phyloP scores from a whole-genome alignment of 2,888 invertebrate genomes.

The Ochropleura plecta region DNA sequence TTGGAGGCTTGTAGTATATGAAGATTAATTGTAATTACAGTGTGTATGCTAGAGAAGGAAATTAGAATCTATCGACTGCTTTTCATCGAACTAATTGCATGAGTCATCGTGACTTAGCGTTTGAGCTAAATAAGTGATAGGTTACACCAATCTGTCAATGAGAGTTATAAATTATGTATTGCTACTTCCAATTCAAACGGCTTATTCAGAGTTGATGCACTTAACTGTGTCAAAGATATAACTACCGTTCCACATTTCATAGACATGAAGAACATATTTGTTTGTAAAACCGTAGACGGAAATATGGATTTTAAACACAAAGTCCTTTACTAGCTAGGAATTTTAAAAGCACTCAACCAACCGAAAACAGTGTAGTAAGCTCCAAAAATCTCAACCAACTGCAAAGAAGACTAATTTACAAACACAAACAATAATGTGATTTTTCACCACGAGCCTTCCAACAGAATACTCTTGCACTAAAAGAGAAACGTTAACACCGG shows the following conservation, averaged over 20 bases:
- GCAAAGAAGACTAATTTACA: slow-evolving; percentile 40
- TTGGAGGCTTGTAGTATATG: slow-evolving; percentile 52
- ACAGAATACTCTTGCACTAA: slow-evolving; percentile 54
- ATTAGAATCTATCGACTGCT: slow-evolving; percentile 26
- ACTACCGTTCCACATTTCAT: not conserved
- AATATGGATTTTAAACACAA: slow-evolving; percentile 10
- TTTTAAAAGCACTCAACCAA: slow-evolving; percentile 14
- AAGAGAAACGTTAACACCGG: slow-evolving; percentile 65
- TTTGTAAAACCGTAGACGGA: not conserved
- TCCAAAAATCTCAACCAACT: slow-evolving; percentile 17
- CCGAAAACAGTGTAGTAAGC: slow-evolving; percentile 24
- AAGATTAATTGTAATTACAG: slow-evolving; percentile 62
- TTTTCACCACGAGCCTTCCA: slow-evolving; percentile 44
- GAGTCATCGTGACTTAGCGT: slow-evolving; percentile 31
- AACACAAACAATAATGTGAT: slow-evolving; percentile 47
- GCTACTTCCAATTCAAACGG: slow-evolving; percentile 26
- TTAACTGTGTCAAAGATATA: slow-evolving; percentile 21
- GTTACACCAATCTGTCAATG: slow-evolving; percentile 38
- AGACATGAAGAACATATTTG: not conserved
- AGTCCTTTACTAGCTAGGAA: not conserved
- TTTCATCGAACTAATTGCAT: slow-evolving; percentile 22
- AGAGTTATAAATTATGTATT: slow-evolving; percentile 22
- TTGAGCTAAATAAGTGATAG: slow-evolving; percentile 27
- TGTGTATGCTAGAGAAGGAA: slow-evolving; percentile 24
- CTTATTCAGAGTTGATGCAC: slow-evolving; percentile 18